Conservation (phyloP, 2,888 invertebrate genomes). For the Cataglyphis albicans region DNA sequence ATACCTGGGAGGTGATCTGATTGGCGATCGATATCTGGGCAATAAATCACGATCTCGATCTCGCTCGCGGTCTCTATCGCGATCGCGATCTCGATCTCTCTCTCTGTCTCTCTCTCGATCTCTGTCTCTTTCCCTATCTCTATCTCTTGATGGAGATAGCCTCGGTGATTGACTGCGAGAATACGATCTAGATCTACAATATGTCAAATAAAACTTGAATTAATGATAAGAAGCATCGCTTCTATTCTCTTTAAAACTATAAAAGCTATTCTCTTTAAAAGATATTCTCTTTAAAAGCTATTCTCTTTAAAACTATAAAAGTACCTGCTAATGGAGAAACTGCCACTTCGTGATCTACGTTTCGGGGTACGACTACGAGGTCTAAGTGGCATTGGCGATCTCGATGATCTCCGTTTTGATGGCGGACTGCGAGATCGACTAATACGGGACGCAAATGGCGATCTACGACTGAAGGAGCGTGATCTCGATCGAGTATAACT, state of each 20-base stretch:
- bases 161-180: slow-evolving; percentile 88
- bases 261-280: too few species aligned
- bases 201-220: slow-evolving; percentile 60
- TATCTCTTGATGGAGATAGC: slow-evolving; percentile 86
- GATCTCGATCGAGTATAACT: slow-evolving; percentile 86
- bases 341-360: slow-evolving; percentile 85
- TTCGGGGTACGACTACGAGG: slow-evolving; percentile 84
- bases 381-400: slow-evolving; percentile 82
- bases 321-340: slow-evolving; percentile 88
- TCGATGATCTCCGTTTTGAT: slow-evolving; percentile 81
- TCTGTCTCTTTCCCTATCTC: slow-evolving; percentile 80
- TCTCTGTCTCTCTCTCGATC: slow-evolving; percentile 73
- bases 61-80: slow-evolving; percentile 81
- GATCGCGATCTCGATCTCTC: slow-evolving; percentile 74
- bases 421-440: slow-evolving; percentile 86
- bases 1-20: slow-evolving; percentile 84
- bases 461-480: slow-evolving; percentile 83
- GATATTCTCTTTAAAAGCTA: not conserved
- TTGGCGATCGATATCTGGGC: slow-evolving; percentile 83
- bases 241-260: too few species aligned
- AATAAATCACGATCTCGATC: slow-evolving; percentile 81
- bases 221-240: too few species aligned
- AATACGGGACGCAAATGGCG: slow-evolving; percentile 82
- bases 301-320: slow-evolving; percentile 12
- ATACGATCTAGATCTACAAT: slow-evolving; percentile 89